Base-by-base conservation (phyloP, 2,797 vertebrate species). In the Gastrophryne carolinensis region DNA sequence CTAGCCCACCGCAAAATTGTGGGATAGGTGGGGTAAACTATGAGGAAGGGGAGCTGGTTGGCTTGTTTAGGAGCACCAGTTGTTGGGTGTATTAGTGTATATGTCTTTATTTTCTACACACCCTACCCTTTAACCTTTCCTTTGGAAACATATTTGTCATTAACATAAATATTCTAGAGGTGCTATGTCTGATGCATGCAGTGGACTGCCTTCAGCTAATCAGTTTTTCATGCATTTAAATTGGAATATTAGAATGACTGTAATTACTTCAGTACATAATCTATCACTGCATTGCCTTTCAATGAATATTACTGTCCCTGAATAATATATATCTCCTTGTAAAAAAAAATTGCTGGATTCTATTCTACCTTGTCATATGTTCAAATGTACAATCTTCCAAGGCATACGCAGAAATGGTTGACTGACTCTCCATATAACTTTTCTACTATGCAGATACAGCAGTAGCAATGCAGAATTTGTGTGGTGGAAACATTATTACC, bases 161-260 rank as follows among this genome's bases (percentile, higher is more conserved):
- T 91, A 90, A 86, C 90, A 92, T 92, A 90, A 92, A 88, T 90
- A 91, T 90, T 89, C 90, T 88, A 85, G 84, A 88, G 85, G 85
- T 90, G 86, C 86, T 83, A 86, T 87, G 88, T 86, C 82, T 84
- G 62, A 83, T 87, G 81, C 84, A 86, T 87, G 83, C 90, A 91
- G 86, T 84, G 81, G 52, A 86, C 86, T 84, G 92, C 90, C 88
- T 90, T 88, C 86, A 90, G 90, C 91, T 93, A 92, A 93, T 93
- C 87, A 91, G 88, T 90, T 91, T 89, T 87, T 92, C 89, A 96
- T 97, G 95, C 95, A 96, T 97, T 96, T 96, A 96, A 96, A 96
- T 96, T 94, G 91, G 90, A 94, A 92, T 95, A 96, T 97, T 94
- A 93, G 91, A 94, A 93, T 93, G 89, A 87, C 87, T 87, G 84